phyloP scores from a whole-genome alignment of 2,888 invertebrate species.

The Mactromeris polynyma region DNA sequence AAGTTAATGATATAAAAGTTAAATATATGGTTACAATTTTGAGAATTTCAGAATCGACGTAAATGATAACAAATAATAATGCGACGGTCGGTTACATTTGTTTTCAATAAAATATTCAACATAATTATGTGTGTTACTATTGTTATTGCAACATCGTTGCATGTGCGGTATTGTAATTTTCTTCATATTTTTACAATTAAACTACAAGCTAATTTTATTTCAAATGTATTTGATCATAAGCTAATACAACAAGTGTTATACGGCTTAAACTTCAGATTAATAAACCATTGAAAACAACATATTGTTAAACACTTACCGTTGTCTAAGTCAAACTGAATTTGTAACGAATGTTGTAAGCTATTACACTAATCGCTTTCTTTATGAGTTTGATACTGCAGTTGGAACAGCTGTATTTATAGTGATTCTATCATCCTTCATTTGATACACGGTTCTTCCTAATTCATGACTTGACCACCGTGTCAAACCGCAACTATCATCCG shows the following conservation, averaged over 20 bases:
- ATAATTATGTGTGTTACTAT: too few species aligned
- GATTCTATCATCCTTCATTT: background rate
- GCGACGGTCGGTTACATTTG: too few species aligned
- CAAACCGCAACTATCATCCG: background rate
- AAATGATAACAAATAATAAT: too few species aligned
- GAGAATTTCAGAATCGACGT: too few species aligned
- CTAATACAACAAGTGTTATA: background rate
- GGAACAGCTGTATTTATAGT: background rate
- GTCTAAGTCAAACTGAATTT: background rate
- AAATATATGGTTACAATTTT: too few species aligned
- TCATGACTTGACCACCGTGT: background rate
- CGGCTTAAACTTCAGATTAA: background rate
- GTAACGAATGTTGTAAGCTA: background rate
- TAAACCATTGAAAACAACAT: background rate
- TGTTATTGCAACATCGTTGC: too few species aligned
- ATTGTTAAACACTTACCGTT: background rate
- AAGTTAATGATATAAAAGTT: too few species aligned
- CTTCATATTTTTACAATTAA: background rate
- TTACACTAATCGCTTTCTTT: background rate
- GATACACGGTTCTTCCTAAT: background rate
- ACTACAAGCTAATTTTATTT: background rate
- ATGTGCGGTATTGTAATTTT: background rate
- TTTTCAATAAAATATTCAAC: background rate
- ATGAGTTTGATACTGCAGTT: background rate
- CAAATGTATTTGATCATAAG: background rate